Percentiles rank a stretch among this genome's conserved stretches.
Conservation (phyloP, 2,888 invertebrate genomes). For the Nycteola revayana region DNA sequence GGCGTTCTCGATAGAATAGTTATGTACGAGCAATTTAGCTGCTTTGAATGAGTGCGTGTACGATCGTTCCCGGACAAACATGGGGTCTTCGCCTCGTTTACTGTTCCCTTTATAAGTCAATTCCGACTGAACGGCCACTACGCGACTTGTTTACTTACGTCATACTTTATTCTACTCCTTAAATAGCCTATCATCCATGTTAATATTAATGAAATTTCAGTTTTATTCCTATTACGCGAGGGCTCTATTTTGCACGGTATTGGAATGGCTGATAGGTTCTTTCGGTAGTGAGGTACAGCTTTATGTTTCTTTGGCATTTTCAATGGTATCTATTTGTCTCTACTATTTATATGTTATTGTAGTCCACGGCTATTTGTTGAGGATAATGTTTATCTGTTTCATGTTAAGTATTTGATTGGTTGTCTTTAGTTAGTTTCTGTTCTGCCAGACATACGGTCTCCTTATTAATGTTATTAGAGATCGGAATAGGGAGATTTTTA, state of each 20-base stretch:
- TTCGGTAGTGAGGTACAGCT: conserved; percentile 20
- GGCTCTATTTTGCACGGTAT: too few relatives aligned
- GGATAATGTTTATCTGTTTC: too few relatives aligned
- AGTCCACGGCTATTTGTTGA: background rate
- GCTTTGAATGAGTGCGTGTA: conserved; percentile 36
- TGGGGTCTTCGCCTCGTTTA: conserved; percentile 34
- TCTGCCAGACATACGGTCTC: too few relatives aligned
- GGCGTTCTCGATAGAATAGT: conserved; percentile 1
- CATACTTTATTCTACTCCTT: too few relatives aligned
- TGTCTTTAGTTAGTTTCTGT: too few relatives aligned
- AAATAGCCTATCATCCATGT: too few relatives aligned
- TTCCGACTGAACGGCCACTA: conserved; percentile 39
- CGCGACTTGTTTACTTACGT: conserved; percentile 37
- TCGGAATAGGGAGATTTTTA: too few relatives aligned
- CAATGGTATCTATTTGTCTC: conserved; percentile 16
- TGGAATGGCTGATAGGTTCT: too few relatives aligned
- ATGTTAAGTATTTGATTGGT: too few relatives aligned
- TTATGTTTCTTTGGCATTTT: conserved; percentile 39
- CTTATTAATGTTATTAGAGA: too few relatives aligned
- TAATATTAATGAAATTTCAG: too few relatives aligned
- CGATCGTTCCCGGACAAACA: conserved; percentile 40
- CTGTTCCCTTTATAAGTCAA: conserved; percentile 45
- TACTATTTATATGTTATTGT: conserved; percentile 1
- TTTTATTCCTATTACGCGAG: too few relatives aligned
- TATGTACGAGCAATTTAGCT: conserved; percentile 31